Evolutionary conservation across 2,113 vertebrate genomes (phyloP).

Genomic region (Neofelis nebulosa): DNA sequence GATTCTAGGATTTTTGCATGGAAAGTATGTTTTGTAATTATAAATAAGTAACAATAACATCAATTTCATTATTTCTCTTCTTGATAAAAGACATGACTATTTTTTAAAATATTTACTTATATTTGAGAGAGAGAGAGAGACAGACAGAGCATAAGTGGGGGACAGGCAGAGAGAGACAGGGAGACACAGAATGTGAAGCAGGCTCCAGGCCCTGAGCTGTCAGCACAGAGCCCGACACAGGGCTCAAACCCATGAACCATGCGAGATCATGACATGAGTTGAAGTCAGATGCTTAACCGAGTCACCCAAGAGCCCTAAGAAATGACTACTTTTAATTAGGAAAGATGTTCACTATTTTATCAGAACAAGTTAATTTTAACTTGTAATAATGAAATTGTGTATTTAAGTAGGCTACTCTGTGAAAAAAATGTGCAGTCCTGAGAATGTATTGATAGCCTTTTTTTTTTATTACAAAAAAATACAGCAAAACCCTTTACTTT

Average conservation of each 20-base stretch:
- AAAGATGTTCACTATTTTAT: slow-evolving; percentile 47
- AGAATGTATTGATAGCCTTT: slow-evolving; percentile 39
- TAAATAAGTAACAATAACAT: not conserved
- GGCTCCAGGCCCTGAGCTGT: too few species aligned
- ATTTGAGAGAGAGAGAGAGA: too few species aligned
- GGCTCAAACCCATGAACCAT: too few species aligned
- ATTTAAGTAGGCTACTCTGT: slow-evolving; percentile 7
- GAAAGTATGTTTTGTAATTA: not conserved
- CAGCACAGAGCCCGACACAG: too few species aligned
- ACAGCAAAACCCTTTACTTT: not conserved
- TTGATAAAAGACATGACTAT: slow-evolving; percentile 47
- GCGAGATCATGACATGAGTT: too few species aligned
- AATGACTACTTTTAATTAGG: slow-evolving; percentile 51
- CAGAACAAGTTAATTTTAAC: slow-evolving; percentile 27
- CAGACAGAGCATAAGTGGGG: too few species aligned
- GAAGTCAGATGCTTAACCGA: too few species aligned
- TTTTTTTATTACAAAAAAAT: slow-evolving; percentile 1
- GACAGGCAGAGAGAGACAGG: too few species aligned
- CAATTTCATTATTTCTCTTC: slow-evolving; percentile 1
- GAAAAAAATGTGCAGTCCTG: slow-evolving; percentile 49
- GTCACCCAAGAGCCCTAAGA: not conserved
- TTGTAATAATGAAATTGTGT: slow-evolving; percentile 57
- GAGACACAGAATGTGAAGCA: too few species aligned
- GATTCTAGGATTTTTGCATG: slow-evolving; percentile 10
- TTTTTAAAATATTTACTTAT: not conserved